Evolutionary conservation across 2,797 vertebrate genomes (phyloP).

Genomic region (Ciconia nigra): DNA sequence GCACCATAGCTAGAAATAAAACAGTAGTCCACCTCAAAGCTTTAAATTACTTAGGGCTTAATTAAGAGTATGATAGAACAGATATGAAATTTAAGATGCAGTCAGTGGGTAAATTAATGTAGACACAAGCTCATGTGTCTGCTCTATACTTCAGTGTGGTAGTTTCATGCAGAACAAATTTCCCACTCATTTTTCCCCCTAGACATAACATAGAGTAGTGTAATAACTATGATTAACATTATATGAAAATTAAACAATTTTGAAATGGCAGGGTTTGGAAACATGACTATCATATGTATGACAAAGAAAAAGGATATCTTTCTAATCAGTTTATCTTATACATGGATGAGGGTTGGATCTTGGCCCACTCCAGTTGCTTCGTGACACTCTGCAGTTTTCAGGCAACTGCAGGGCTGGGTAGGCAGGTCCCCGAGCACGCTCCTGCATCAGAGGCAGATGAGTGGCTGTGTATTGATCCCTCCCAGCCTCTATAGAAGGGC

Average conservation of each 20-base stretch:
- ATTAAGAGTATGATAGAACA: constrained; percentile 38
- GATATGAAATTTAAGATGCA: constrained; percentile 41
- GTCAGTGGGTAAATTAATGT: constrained; percentile 14
- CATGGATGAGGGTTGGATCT: neutral
- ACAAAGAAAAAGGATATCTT: neutral
- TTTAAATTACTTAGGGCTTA: constrained; percentile 41
- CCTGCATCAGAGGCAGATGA: neutral
- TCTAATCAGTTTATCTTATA: neutral
- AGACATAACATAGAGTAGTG: neutral
- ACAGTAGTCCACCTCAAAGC: constrained; percentile 17
- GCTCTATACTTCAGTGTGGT: neutral
- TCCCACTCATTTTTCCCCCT: neutral
- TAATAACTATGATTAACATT: constrained; percentile 40
- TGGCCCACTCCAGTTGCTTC: neutral
- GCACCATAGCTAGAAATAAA: constrained; percentile 51
- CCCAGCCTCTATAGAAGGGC: neutral
- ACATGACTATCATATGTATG: neutral
- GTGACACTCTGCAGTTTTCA: neutral
- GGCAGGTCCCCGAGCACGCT: neutral
- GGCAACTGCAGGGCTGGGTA: neutral
- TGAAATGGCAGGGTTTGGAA: constrained; percentile 52
- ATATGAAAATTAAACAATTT: constrained; percentile 42
- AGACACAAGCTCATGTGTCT: neutral
- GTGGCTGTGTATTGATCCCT: neutral
- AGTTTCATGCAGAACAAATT: constrained; percentile 24